Base-by-base conservation (phyloP, 2,888 invertebrate genomes). In the Parapristionchus giblindavisi region DNA sequence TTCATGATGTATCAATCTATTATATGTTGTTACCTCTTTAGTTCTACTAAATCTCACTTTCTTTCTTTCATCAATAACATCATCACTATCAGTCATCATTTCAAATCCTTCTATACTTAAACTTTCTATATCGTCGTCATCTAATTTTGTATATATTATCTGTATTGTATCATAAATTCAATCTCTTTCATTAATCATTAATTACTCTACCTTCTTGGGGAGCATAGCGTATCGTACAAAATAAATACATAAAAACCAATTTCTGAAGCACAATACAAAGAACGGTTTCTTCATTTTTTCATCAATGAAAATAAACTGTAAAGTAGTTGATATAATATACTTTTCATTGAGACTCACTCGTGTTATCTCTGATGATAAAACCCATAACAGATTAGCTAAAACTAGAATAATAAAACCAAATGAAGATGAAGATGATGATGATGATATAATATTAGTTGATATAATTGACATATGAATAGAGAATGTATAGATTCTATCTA, bases 101-200 rank as follows among this genome's bases (percentile, higher is more conserved):
- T 71, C 71, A 29, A 71, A 58, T 40, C 40, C 56, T 27, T 71
- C 71, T 6, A 71, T 34, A 52, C 68, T 51, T 52, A 65, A 43
- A 34, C 36, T 21, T 2, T 43, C 43, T 17, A 52, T 68, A 24
- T 68, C 34, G 40, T 65, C 34, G 40, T 65, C 68, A 14, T 52
- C 52, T 36, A 43, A 3, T 29, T 11, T 17, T 32, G 21, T 65
- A 3, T 43, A 43, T 65, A 48, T 24, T 24, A 48, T 65, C 65
- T 65, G 27, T n/a, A 54, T 14, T 43, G 43, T 14, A 43, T 8
- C 17, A 43, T 61, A 32, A n/a, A 58, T 36, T n/a, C 17, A 32
- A 14, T 58, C 34, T 29, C 8, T 34, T 58, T 29, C 32, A 58
- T 58, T 17, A 34, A 32, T 29, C 5, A n/a, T 17, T 29, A 3